Conservation (phyloP, 2,113 vertebrate genomes). For the Micronisus gabar region DNA sequence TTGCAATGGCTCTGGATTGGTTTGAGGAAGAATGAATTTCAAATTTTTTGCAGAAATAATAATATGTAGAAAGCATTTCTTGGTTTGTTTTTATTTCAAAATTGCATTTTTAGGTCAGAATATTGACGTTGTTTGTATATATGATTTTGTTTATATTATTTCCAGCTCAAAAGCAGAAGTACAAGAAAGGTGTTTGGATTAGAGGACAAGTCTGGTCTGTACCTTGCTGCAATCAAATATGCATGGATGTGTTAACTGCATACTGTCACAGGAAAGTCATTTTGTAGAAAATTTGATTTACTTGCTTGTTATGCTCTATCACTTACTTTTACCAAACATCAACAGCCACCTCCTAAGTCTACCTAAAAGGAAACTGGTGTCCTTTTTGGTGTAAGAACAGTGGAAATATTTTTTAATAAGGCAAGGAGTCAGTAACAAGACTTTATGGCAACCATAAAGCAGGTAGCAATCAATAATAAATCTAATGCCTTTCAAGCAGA, state of each 20-base stretch:
- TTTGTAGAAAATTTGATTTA: neutral
- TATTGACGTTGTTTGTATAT: neutral
- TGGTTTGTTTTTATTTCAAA: neutral
- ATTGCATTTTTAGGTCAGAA: accelerated
- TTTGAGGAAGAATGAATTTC: neutral
- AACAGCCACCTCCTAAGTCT: too few species aligned
- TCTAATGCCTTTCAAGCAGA: neutral
- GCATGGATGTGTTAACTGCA: accelerated
- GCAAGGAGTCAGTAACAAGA: neutral
- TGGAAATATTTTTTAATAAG: neutral
- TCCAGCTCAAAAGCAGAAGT: neutral
- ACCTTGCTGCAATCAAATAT: neutral
- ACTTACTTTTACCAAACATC: neutral
- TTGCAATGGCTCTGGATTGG: neutral
- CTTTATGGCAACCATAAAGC: neutral
- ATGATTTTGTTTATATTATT: neutral
- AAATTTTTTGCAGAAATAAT: neutral
- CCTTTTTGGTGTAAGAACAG: neutral
- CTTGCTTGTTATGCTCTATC: neutral
- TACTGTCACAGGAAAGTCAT: neutral
- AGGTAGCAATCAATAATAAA: neutral
- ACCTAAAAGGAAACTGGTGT: neutral
- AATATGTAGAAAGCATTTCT: neutral
- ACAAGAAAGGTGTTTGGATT: neutral
- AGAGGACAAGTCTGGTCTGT: neutral